Percentiles rank a stretch among this genome's conserved stretches.
Evolutionary conservation across 2,888 invertebrate species (phyloP).

Genomic region (Sturmia bella): DNA sequence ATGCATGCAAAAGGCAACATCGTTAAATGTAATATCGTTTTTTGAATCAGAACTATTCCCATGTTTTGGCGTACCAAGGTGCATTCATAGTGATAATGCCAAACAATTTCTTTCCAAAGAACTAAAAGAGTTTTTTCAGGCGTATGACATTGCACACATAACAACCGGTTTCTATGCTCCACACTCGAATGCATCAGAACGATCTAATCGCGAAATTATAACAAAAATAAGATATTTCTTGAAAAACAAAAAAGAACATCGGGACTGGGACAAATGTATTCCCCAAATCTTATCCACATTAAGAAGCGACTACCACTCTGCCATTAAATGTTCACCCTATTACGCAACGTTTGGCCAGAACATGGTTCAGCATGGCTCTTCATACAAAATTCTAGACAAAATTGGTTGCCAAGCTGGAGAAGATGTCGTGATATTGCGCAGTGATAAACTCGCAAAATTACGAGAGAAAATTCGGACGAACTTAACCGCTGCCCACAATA

Average conservation of each 20-base stretch:
- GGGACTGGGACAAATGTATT: background rate
- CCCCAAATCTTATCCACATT: background rate
- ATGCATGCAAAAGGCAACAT: background rate
- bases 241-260: background rate
- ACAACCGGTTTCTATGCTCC: slow-evolving; percentile 1
- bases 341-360: too few species aligned
- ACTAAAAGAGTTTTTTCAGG: background rate
- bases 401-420: too few species aligned
- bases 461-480: background rate
- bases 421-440: too few species aligned
- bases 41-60: background rate
- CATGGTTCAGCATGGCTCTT: too few species aligned
- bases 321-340: too few species aligned
- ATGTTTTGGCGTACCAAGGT: background rate
- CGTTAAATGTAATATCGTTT: background rate
- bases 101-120: background rate
- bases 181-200: too few species aligned
- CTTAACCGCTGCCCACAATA: background rate
- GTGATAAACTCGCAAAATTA: background rate
- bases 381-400: too few species aligned
- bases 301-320: too few species aligned
- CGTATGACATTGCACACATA: background rate
- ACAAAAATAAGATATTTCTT: slow-evolving; percentile 1
- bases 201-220: background rate
- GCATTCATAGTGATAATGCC: background rate